Conservation (phyloP, 2,113 vertebrate genomes). For the Drymodes brunneopygia region DNA sequence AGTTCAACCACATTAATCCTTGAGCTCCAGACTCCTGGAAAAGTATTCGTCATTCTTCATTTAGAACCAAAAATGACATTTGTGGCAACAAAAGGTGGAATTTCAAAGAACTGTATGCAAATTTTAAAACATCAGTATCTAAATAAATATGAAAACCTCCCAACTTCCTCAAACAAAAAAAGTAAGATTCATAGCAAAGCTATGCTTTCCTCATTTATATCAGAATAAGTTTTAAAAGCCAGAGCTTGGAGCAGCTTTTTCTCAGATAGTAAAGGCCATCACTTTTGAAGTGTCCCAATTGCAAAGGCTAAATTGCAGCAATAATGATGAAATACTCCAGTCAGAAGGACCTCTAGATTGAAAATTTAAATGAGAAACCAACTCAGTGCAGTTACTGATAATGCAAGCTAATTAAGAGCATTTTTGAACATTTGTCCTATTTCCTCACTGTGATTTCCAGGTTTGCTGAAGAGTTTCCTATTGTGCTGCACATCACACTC, state of each 20-base stretch:
- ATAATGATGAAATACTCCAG: slow-evolving; percentile 17
- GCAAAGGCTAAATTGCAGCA: slow-evolving; percentile 31
- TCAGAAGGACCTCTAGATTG: slow-evolving; percentile 12
- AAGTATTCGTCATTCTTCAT: slow-evolving; percentile 25
- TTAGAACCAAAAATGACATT: slow-evolving; percentile 27
- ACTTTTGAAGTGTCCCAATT: slow-evolving; percentile 5
- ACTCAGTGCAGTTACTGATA: slow-evolving; percentile 41
- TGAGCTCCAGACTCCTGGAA: background rate
- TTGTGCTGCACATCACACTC: background rate
- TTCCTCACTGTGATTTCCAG: slow-evolving; percentile 4
- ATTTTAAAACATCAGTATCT: slow-evolving; percentile 22
- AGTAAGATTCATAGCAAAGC: background rate
- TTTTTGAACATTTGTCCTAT: slow-evolving; percentile 38
- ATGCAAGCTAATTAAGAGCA: slow-evolving; percentile 47
- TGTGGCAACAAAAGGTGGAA: slow-evolving; percentile 23
- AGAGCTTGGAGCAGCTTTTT: background rate
- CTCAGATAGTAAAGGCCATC: slow-evolving; percentile 15
- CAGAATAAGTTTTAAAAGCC: background rate
- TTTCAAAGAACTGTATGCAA: slow-evolving; percentile 32
- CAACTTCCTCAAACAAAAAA: background rate
- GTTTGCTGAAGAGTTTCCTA: background rate
- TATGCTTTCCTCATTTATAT: background rate
- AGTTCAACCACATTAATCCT: slow-evolving; percentile 48
- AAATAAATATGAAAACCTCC: slow-evolving; percentile 32
- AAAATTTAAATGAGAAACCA: slow-evolving; percentile 54